Evolutionary conservation across 2,113 vertebrate species (phyloP), one percentile per base, ranked within the genome.

Genomic region (Scalopus aquaticus): DNA sequence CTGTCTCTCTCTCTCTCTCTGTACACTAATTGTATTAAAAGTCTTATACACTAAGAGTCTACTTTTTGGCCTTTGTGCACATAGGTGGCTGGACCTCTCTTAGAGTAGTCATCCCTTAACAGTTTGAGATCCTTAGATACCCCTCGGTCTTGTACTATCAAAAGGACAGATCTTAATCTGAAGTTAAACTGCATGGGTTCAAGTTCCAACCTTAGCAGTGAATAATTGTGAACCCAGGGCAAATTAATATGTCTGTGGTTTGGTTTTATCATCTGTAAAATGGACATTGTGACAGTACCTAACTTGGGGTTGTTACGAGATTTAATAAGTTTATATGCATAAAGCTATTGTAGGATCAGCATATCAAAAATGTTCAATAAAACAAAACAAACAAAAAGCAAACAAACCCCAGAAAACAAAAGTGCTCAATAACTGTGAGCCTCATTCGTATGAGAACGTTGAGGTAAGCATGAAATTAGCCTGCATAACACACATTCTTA

Each of bases 321-420:
- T 73, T 88, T 85, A 85, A n/a, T 92, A 85, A 67, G 12, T 70
- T 67, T 70, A 26, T 81, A 93, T 28, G 12, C 67, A n/a, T 42
- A 32, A 76, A 84, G 22, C 51, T 72, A 10, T 58, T 42, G 44
- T 32, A 74, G 56, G 13, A 26, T 85, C 74, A 80, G 35, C 85
- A 44, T 54, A 49, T 79, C 54, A 81, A 46, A 83, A 70, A 49
- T 39, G 46, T 46, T 85, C 22, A 84, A 49, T 49, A 10, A 49
- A 49, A 54, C 4, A 54, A 54, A 54, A 19, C 7, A 49, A 49
- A 10, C 46, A 54, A 54, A 54, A 54, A 51, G 11, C 5, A 44
- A 49, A 10, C 46, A 49, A 49, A 49, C 46, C 46, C 51, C 17
- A 19, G 17, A 54, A 54, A 54, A 54, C 51, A 54, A 19, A 54